Evolutionary conservation across 2,113 vertebrate genomes (phyloP).

Genomic region (Perca schrenkii): DNA sequence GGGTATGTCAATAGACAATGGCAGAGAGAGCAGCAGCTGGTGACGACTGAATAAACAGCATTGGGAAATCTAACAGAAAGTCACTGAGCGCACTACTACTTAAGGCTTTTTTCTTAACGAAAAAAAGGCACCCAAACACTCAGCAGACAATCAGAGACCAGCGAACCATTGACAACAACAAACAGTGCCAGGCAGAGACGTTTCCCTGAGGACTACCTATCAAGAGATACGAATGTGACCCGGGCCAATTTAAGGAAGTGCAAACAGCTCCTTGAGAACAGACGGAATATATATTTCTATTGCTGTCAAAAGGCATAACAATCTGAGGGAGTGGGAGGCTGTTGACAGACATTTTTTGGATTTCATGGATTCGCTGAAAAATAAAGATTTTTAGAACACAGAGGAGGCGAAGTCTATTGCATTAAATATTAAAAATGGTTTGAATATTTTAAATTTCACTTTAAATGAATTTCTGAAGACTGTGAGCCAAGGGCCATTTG

Average conservation of each 20-base stretch:
- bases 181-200: constrained; percentile 57
- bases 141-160: constrained; percentile 39
- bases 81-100: constrained; percentile 25
- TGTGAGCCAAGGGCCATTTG: constrained; percentile 18
- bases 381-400: constrained; percentile 35
- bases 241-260: constrained; percentile 59
- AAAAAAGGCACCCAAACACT: constrained; percentile 49
- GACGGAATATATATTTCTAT: constrained; percentile 53
- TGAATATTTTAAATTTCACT: constrained; percentile 47
- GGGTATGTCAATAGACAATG: constrained; percentile 55
- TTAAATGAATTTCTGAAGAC: constrained; percentile 26
- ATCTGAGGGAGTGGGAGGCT: constrained; percentile 61
- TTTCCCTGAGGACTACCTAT: constrained; percentile 51
- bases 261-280: constrained; percentile 55
- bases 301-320: constrained; percentile 55
- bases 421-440: constrained; percentile 32
- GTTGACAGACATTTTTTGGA: constrained; percentile 53
- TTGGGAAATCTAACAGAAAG: constrained; percentile 49
- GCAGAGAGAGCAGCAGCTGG: constrained; percentile 52
- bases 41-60: constrained; percentile 61
- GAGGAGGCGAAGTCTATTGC: constrained; percentile 38
- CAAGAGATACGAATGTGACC: constrained; percentile 51
- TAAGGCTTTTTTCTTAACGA: constrained; percentile 38
- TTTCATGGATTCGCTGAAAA: constrained; percentile 48
- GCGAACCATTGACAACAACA: constrained; percentile 50